phyloP scores from a whole-genome alignment of 2,797 vertebrate species.

The Knipowitschia caucasica region DNA sequence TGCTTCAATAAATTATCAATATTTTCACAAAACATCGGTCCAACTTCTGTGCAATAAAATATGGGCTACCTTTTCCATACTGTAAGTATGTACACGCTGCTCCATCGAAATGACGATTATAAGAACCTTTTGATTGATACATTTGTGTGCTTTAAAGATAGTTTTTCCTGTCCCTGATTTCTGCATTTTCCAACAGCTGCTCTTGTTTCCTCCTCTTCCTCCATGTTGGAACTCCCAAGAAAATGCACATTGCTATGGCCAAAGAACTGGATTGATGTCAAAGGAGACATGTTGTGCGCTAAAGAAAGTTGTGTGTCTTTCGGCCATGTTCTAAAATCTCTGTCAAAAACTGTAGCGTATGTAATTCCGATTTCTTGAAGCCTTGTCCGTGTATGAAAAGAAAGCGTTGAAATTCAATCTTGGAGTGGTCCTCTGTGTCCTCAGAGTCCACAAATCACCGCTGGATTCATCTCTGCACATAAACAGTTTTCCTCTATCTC shows the following conservation, averaged over 20 bases:
- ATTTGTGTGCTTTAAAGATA: constrained; percentile 71
- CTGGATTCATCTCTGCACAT: background rate
- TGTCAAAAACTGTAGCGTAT: background rate
- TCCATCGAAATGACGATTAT: constrained; percentile 52
- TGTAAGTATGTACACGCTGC: constrained; percentile 72
- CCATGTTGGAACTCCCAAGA: constrained; percentile 10
- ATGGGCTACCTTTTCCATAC: constrained; percentile 62
- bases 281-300: constrained; percentile 2
- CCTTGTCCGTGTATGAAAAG: background rate
- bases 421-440: background rate
- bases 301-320: background rate
- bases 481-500: background rate
- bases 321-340: background rate
- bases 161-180: constrained; percentile 71
- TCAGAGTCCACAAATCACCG: background rate
- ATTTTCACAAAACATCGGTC: constrained; percentile 64
- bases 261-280: constrained; percentile 54
- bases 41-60: constrained; percentile 71
- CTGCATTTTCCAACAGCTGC: constrained; percentile 56
- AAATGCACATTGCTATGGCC: constrained; percentile 53
- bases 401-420: background rate
- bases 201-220: constrained; percentile 14
- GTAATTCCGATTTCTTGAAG: background rate
- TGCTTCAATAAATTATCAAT: constrained; percentile 73
- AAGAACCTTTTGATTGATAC: constrained; percentile 57